Percentiles rank a stretch among this genome's conserved stretches.
phyloP scores from a whole-genome alignment of 2,888 invertebrate species.

The Drosophila mimetica region DNA sequence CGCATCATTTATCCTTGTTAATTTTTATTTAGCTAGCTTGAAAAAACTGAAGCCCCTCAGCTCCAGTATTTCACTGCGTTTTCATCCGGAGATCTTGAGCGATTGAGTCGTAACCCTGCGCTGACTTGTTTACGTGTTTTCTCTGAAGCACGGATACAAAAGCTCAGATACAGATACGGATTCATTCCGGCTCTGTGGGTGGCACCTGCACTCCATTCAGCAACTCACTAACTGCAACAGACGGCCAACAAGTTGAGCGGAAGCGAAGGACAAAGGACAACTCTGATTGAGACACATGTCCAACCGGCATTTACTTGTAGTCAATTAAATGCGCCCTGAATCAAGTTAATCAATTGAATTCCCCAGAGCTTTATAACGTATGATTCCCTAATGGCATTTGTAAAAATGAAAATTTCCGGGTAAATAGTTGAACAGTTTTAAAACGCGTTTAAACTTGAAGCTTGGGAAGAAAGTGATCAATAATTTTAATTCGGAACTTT shows the following conservation, averaged over 20 bases:
- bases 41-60: slow-evolving; percentile 50
- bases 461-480: neutral
- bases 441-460: too few species aligned
- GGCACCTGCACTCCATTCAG: slow-evolving; percentile 27
- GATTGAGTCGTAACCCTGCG: slow-evolving; percentile 71
- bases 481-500: neutral
- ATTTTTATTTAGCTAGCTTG: slow-evolving; percentile 70
- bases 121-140: slow-evolving; percentile 75
- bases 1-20: slow-evolving; percentile 82
- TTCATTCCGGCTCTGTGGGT: slow-evolving; percentile 23
- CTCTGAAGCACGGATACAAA: slow-evolving; percentile 15
- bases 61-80: neutral
- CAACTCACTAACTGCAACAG: slow-evolving; percentile 27
- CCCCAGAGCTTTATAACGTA: neutral
- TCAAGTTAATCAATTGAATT: slow-evolving; percentile 10
- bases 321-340: slow-evolving; percentile 19
- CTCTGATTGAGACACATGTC: slow-evolving; percentile 17
- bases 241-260: slow-evolving; percentile 12
- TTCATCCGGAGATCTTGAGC: slow-evolving; percentile 49
- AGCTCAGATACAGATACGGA: slow-evolving; percentile 25
- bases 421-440: too few species aligned
- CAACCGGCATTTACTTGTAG: slow-evolving; percentile 7
- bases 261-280: slow-evolving; percentile 15
- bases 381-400: neutral
- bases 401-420: neutral